A percentile compares a stretch with the other conserved stretches of the same genome.
phyloP scores from a whole-genome alignment of 2,113 vertebrate genomes.

The Bufo gargarizans region DNA sequence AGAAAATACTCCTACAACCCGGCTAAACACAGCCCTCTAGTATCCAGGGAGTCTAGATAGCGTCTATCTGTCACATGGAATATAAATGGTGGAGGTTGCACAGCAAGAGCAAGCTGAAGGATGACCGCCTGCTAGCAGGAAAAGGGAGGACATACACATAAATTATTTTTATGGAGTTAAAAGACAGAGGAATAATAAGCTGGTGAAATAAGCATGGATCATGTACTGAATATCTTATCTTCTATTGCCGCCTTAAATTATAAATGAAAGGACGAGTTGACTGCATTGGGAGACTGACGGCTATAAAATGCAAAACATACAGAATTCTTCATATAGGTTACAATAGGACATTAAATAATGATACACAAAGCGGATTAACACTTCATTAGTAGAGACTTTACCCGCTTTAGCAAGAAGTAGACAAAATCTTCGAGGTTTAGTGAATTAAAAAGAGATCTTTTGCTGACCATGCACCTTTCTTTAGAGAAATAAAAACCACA shows the following conservation, averaged over 20 bases:
- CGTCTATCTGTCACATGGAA: neutral
- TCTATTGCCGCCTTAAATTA: constrained; percentile 26
- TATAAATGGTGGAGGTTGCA: neutral
- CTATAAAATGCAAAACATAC: constrained; percentile 35
- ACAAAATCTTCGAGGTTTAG: constrained; percentile 16
- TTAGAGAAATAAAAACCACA: neutral
- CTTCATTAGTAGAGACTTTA: constrained; percentile 33
- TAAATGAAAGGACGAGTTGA: constrained; percentile 25
- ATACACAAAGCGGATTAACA: constrained; percentile 26
- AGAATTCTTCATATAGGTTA: constrained; percentile 43
- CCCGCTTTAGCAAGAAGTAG: constrained; percentile 25
- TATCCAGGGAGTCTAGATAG: neutral
- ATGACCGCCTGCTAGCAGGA: constrained; percentile 24
- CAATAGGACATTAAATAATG: constrained; percentile 34
- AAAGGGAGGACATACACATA: constrained; percentile 31
- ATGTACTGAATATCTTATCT: constrained; percentile 40
- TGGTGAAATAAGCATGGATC: constrained; percentile 5
- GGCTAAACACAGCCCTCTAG: neutral
- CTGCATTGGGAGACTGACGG: constrained; percentile 13
- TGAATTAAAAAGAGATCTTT: constrained; percentile 28
- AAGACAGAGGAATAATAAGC: constrained; percentile 33
- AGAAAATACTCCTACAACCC: neutral
- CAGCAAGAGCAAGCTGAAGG: constrained; percentile 20
- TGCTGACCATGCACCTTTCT: constrained; percentile 24
- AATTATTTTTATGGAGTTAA: constrained; percentile 39